phyloP scores from a whole-genome alignment of 2,888 invertebrate genomes.

The Erannis defoliaria region DNA sequence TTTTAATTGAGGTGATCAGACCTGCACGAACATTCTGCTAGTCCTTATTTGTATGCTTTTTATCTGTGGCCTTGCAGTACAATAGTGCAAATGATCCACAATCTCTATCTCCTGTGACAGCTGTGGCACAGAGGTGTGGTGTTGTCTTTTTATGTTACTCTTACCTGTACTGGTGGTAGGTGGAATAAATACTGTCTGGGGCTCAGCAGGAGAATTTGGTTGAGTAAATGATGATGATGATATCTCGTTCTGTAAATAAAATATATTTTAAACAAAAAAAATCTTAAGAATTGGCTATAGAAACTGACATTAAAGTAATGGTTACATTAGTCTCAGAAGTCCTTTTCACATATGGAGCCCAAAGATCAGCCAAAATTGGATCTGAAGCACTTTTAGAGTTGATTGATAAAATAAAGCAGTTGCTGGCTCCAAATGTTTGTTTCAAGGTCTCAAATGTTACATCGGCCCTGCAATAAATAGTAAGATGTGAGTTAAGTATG shows the following conservation, averaged over 20 bases:
- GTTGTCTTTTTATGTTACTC: slow-evolving; percentile 8
- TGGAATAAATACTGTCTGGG: slow-evolving; percentile 55
- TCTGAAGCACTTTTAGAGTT: slow-evolving; percentile 91
- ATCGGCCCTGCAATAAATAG: slow-evolving; percentile 89
- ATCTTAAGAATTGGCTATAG: not conserved
- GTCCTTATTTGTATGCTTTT: too few species aligned
- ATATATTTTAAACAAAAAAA: too few species aligned
- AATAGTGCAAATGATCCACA: not conserved
- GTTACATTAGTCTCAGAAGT: slow-evolving; percentile 81
- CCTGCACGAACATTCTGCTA: too few species aligned
- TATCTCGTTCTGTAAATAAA: slow-evolving; percentile 65
- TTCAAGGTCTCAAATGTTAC: slow-evolving; percentile 94
- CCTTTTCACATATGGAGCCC: slow-evolving; percentile 92
- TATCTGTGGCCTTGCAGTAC: too few species aligned
- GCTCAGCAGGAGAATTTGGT: slow-evolving; percentile 64
- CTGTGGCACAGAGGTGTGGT: not conserved
- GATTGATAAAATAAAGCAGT: slow-evolving; percentile 95
- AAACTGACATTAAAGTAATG: slow-evolving; percentile 18
- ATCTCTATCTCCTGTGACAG: too few species aligned
- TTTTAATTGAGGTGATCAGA: too few species aligned
- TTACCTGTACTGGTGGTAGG: slow-evolving; percentile 56
- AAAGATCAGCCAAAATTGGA: slow-evolving; percentile 91
- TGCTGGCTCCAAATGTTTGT: slow-evolving; percentile 93
- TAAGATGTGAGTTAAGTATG: not conserved
- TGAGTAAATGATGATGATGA: slow-evolving; percentile 59